Evolutionary conservation across 2,888 invertebrate genomes (phyloP).

Genomic region (Caenorhabditis sp.): DNA sequence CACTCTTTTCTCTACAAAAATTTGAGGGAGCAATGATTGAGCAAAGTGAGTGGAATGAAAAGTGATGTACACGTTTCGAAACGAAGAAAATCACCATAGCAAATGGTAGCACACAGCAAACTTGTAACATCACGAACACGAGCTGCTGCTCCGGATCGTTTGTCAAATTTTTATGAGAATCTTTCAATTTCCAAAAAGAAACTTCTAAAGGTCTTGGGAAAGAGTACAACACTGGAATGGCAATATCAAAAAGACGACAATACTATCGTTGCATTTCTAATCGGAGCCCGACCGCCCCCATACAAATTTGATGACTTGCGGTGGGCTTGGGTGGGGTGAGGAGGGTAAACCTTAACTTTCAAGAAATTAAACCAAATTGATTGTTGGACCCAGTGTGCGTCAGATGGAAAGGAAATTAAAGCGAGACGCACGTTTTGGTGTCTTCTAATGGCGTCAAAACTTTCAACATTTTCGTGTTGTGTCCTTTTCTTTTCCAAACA

Average conservation of each 20-base stretch:
- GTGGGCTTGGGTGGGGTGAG: background rate
- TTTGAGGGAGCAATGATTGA: constrained; percentile 25
- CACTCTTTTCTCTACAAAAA: background rate
- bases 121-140: too few species aligned
- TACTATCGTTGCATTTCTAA: constrained; percentile 53
- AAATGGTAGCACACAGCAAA: too few species aligned
- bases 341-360: background rate
- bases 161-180: too few species aligned
- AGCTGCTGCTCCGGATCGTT: too few species aligned
- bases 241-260: constrained; percentile 7
- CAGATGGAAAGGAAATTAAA: constrained; percentile 23
- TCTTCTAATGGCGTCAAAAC: constrained; percentile 40
- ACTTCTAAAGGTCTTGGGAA: background rate
- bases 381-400: constrained; percentile 1
- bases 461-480: constrained; percentile 27
- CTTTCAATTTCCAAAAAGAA: too few species aligned
- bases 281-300: constrained; percentile 9
- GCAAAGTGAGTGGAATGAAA: background rate
- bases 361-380: constrained; percentile 15
- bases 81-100: too few species aligned
- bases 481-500: constrained; percentile 38
- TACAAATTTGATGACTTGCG: constrained; percentile 36
- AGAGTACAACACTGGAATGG: too few species aligned
- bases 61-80: background rate
- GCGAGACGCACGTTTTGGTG: constrained; percentile 3